These are phyloP conservation scores for Tachysurus fulvidraco DNA, from an alignment of 2,113 vertebrate species.

Conservation along the genomic window DNA sequence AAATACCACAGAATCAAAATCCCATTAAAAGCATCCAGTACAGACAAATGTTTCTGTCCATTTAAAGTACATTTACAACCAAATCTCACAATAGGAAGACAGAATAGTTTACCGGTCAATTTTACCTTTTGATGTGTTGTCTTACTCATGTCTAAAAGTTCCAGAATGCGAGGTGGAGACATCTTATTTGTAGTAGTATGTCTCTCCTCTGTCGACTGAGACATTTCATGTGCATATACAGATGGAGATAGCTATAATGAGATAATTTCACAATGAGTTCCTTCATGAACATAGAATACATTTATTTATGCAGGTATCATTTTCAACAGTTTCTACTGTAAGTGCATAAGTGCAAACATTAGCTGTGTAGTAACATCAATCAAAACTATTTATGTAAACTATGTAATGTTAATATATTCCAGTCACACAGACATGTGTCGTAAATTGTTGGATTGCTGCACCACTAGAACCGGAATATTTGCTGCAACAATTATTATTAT, in stretches of 20 bases:
- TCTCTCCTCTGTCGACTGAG: constrained; percentile 78
- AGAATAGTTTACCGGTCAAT: not conserved
- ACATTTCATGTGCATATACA: constrained; percentile 81
- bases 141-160: constrained; percentile 76
- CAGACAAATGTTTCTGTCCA: not conserved
- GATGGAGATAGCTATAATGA: constrained; percentile 82
- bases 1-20: not conserved
- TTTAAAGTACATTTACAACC: not conserved
- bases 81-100: not conserved
- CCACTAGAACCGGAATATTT: not conserved
- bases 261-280: constrained; percentile 46
- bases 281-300: constrained; percentile 10
- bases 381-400: not conserved
- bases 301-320: not conserved
- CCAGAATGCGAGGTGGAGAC: constrained; percentile 70
- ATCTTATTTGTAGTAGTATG: constrained; percentile 67
- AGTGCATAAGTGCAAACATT: not conserved
- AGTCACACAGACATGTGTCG: not conserved
- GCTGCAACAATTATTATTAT: not conserved
- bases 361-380: not conserved
- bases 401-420: not conserved
- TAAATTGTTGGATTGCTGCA: not conserved
- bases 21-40: not conserved
- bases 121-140: constrained; percentile 81
- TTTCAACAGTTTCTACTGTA: not conserved